Evolutionary conservation across 2,113 vertebrate species (phyloP).

Genomic region (Entomyzon cyanotis): DNA sequence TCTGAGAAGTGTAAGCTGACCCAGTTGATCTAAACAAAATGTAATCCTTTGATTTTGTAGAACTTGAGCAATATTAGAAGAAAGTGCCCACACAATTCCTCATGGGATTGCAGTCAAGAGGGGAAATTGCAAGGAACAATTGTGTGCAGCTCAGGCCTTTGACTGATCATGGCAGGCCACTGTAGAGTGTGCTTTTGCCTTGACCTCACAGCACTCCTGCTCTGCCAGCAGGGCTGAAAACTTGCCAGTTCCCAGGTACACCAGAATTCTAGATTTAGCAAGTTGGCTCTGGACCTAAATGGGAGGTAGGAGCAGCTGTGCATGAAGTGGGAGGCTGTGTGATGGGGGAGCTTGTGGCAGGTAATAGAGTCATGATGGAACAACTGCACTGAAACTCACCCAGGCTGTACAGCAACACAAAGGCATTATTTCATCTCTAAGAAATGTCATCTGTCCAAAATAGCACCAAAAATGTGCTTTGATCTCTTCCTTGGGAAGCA

Average conservation of each 20-base stretch:
- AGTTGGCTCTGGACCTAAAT: background rate
- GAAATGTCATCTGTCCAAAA: background rate
- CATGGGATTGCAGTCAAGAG: background rate
- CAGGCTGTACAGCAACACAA: background rate
- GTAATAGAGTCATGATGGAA: background rate
- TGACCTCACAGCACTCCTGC: background rate
- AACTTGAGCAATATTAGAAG: background rate
- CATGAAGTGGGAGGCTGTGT: background rate
- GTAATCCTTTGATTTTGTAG: slow-evolving; percentile 7
- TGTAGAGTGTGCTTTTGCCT: background rate
- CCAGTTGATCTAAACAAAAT: background rate
- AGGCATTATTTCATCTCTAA: background rate
- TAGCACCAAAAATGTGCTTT: background rate
- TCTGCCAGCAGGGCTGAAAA: background rate
- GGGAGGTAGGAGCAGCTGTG: background rate
- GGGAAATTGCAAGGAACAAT: background rate
- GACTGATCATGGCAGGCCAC: background rate
- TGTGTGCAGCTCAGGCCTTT: background rate
- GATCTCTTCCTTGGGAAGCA: background rate
- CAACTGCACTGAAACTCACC: background rate
- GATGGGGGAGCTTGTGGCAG: background rate
- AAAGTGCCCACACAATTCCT: background rate
- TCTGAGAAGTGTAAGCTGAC: background rate
- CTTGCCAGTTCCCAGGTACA: background rate
- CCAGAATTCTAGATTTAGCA: background rate